Evolutionary conservation across 23 tunicate species (phyloP).

Genomic region (Oikopleura albicans): DNA sequence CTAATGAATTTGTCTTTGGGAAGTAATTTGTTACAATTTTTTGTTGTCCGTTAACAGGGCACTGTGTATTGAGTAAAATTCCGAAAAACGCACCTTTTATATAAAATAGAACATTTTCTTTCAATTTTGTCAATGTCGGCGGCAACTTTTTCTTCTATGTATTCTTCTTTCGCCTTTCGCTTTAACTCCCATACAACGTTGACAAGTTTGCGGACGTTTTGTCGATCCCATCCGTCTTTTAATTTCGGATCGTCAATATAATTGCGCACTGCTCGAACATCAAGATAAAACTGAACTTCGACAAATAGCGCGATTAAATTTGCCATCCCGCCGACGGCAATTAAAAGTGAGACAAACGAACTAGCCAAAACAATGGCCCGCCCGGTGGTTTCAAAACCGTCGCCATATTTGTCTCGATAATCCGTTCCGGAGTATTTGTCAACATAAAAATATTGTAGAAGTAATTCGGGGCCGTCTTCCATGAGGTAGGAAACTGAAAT

Average conservation of each 20-base stretch:
- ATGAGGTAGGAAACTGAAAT: background rate
- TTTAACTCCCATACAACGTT: background rate
- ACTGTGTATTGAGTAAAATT: too few species aligned
- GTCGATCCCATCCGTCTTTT: background rate
- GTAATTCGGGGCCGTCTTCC: slow-evolving; percentile 13
- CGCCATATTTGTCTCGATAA: background rate
- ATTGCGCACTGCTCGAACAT: background rate
- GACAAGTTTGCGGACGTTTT: background rate
- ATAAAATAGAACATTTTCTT: background rate
- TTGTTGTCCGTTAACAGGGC: too few species aligned
- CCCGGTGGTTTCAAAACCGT: background rate
- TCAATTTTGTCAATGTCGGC: background rate
- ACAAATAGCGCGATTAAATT: background rate
- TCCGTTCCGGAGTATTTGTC: slow-evolving; percentile 13
- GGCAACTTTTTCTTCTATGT: background rate
- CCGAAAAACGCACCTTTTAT: too few species aligned
- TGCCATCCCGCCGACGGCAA: background rate
- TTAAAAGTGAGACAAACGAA: background rate
- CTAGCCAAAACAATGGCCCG: background rate
- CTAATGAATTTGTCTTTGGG: too few species aligned
- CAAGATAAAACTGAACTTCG: background rate
- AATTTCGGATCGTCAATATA: background rate
- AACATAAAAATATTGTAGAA: background rate
- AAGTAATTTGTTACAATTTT: too few species aligned
- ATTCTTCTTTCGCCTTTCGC: background rate